Percentiles rank a stretch among this genome's conserved stretches.
These are phyloP conservation scores for Panopea generosa DNA, from an alignment of 2,888 invertebrate genomes.

Conservation along the genomic window DNA sequence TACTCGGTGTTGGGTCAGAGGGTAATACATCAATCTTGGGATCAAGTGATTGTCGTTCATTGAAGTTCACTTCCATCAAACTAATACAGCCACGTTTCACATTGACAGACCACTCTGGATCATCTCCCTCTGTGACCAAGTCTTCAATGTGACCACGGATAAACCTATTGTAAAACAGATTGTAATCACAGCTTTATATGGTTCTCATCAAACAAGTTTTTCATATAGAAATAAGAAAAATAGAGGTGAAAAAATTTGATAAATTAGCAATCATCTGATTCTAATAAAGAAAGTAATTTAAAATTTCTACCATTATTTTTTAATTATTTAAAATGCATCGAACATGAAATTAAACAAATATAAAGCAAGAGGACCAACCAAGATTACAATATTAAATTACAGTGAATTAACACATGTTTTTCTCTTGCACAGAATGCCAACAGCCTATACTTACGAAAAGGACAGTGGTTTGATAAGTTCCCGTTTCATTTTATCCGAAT, in stretches of 20 bases:
- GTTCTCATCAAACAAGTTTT: background rate
- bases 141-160: slow-evolving; percentile 69
- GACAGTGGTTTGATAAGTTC: slow-evolving; percentile 68
- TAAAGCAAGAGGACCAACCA: no score
- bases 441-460: slow-evolving; percentile 72
- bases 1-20: slow-evolving; percentile 23
- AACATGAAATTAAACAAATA: no score
- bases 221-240: background rate
- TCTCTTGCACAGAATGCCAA: no score
- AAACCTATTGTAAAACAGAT: slow-evolving; percentile 57
- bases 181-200: no score
- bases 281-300: background rate
- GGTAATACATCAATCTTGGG: slow-evolving; percentile 34
- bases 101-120: slow-evolving; percentile 84
- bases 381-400: no score
- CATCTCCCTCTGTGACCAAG: slow-evolving; percentile 77
- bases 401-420: no score
- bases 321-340: no score
- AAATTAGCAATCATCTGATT: background rate
- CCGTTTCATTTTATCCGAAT: slow-evolving; percentile 46
- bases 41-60: slow-evolving; percentile 63
- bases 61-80: slow-evolving; percentile 79
- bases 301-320: no score
- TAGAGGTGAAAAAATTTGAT: background rate
- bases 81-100: slow-evolving; percentile 84